These are phyloP conservation scores for Tenualosa thibaudeaui DNA, from an alignment of 2,797 vertebrate species.

Conservation along the genomic window DNA sequence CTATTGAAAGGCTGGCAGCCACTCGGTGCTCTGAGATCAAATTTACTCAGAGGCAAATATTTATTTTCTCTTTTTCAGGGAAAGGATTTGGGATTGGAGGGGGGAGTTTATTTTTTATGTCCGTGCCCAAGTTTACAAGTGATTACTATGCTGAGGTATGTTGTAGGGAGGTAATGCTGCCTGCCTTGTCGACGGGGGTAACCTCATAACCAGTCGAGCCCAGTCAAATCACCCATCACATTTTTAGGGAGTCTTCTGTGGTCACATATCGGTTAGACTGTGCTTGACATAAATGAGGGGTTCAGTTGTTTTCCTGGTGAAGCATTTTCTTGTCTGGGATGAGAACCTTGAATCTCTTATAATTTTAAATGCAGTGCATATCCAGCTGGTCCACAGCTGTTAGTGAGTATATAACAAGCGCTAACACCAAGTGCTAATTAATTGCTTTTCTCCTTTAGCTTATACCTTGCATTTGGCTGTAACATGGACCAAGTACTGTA, in stretches of 20 bases:
- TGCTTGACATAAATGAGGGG: slow-evolving; percentile 67
- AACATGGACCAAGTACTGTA: neutral
- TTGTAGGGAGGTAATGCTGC: slow-evolving; percentile 54
- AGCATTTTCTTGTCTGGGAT: slow-evolving; percentile 8
- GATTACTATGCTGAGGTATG: slow-evolving; percentile 64
- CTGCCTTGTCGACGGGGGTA: slow-evolving; percentile 58
- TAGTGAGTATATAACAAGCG: neutral
- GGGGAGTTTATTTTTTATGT: slow-evolving; percentile 56
- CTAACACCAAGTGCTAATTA: no score
- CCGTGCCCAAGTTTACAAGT: slow-evolving; percentile 55
- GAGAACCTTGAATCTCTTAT: neutral
- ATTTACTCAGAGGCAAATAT: slow-evolving; percentile 72
- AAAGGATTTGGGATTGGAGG: slow-evolving; percentile 42
- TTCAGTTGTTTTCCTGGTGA: slow-evolving; percentile 43
- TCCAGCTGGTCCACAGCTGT: neutral
- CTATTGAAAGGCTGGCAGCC: slow-evolving; percentile 62
- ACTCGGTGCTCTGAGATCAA: slow-evolving; percentile 49
- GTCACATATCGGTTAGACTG: slow-evolving; percentile 63
- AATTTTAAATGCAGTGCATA: neutral
- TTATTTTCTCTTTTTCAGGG: slow-evolving; percentile 65
- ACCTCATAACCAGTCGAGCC: slow-evolving; percentile 58
- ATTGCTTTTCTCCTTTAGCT: no score
- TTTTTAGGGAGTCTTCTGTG: slow-evolving; percentile 64
- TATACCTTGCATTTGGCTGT: neutral
- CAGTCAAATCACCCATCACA: slow-evolving; percentile 53